Conservation (phyloP, 2,797 vertebrate species). For the Enteromius afrohamiltoni region DNA sequence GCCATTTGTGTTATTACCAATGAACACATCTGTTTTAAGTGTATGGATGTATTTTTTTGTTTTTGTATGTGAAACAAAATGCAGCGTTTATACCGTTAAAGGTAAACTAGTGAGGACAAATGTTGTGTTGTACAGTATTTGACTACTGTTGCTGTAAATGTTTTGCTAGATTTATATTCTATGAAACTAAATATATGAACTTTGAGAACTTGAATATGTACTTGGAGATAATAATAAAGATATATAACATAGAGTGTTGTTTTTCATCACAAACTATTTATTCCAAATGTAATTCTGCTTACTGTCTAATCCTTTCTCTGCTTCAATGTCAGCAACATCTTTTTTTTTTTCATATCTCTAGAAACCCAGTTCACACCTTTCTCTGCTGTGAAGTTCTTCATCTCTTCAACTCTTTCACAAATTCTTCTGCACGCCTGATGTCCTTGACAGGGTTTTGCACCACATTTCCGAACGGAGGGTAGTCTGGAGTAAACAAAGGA, state of each 20-base stretch:
- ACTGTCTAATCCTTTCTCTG: slow-evolving; percentile 18
- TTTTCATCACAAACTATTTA: background rate
- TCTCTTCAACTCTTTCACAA: slow-evolving; percentile 10
- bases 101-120: slow-evolving; percentile 68
- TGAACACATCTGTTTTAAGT: slow-evolving; percentile 70
- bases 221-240: slow-evolving; percentile 43
- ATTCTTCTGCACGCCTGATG: slow-evolving; percentile 41
- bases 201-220: slow-evolving; percentile 71
- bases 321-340: slow-evolving; percentile 66
- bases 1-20: slow-evolving; percentile 57
- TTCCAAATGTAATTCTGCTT: background rate
- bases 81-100: slow-evolving; percentile 84
- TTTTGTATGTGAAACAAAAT: slow-evolving; percentile 79
- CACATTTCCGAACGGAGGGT: slow-evolving; percentile 32
- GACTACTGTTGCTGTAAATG: slow-evolving; percentile 87
- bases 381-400: slow-evolving; percentile 28
- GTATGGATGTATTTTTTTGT: slow-evolving; percentile 68
- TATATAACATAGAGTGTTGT: background rate
- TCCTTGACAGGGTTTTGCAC: slow-evolving; percentile 48
- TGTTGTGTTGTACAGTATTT: slow-evolving; percentile 85
- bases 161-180: slow-evolving; percentile 92
- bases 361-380: slow-evolving; percentile 48
- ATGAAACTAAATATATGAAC: slow-evolving; percentile 82
- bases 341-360: slow-evolving; percentile 62
- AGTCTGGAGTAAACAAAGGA: slow-evolving; percentile 21